These are phyloP conservation scores for Megaceryle torquata DNA, from an alignment of 2,113 vertebrate genomes.

Conservation along the genomic window DNA sequence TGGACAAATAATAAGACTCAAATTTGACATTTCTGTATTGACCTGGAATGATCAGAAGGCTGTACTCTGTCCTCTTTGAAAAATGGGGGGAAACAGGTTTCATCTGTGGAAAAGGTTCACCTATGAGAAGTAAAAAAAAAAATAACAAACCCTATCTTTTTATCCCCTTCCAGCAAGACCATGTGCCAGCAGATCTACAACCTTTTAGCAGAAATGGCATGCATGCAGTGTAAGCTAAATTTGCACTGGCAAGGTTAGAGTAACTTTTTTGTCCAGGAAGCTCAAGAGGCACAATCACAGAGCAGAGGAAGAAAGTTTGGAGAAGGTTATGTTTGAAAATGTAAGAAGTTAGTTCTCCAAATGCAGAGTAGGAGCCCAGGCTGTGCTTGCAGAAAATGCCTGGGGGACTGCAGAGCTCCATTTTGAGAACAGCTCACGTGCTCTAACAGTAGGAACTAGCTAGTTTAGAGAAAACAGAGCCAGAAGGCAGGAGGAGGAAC, in stretches of 20 bases:
- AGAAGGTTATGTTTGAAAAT: not conserved
- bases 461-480: not conserved
- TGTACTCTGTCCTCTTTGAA: not conserved
- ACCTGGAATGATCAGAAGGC: not conserved
- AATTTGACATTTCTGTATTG: not conserved
- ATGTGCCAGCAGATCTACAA: not conserved
- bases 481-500: not conserved
- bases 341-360: not conserved
- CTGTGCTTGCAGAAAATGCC: not conserved
- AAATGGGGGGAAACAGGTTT: not conserved
- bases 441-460: not conserved
- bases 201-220: not conserved
- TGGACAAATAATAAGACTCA: not conserved
- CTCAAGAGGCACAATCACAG: not conserved
- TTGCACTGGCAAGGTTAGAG: not conserved
- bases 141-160: not conserved
- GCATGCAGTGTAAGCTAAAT: not conserved
- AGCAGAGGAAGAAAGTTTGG: not conserved
- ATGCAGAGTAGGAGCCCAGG: not conserved
- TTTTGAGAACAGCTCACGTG: not conserved
- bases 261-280: not conserved
- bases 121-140: not conserved
- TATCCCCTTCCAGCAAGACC: not conserved
- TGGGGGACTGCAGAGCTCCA: fast-evolving
- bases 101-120: not conserved